Percentiles rank a stretch among this genome's conserved stretches.
These are phyloP conservation scores for Elymnias hypermnestra DNA, from an alignment of 1,140 invertebrate species.

Conservation along the genomic window DNA sequence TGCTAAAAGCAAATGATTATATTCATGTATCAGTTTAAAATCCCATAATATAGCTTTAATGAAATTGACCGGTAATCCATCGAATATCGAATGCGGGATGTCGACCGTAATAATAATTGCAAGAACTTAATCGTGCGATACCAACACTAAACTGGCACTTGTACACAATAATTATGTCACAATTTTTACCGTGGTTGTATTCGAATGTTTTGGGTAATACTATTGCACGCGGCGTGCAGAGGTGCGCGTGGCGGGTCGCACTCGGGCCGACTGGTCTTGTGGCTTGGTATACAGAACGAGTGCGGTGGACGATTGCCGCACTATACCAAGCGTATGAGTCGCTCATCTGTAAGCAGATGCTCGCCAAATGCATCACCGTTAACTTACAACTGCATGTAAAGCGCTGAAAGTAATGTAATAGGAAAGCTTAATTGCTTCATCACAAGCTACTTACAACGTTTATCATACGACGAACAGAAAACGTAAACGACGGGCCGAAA, in stretches of 20 bases:
- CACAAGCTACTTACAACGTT: no score
- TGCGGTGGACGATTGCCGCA: constrained; percentile 32
- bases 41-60: constrained; percentile 1
- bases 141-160: constrained; percentile 13
- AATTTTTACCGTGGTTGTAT: constrained; percentile 11
- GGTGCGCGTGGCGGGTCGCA: constrained; percentile 59
- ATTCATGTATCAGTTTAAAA: no score
- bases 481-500: no score
- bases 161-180: constrained; percentile 14
- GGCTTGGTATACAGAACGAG: constrained; percentile 10
- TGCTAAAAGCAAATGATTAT: no score
- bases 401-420: no score
- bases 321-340: constrained; percentile 13
- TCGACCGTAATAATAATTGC: constrained; percentile 13
- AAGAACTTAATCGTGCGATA: constrained; percentile 3
- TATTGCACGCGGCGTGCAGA: constrained; percentile 33
- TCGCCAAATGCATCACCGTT: constrained; percentile 9
- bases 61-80: constrained; percentile 5
- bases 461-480: no score
- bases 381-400: no score
- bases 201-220: constrained; percentile 13
- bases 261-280: constrained; percentile 39
- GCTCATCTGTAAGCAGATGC: constrained; percentile 6
- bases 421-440: no score
- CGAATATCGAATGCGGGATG: constrained; percentile 17